Conservation (phyloP, 2,113 vertebrate genomes). For the Stegostoma tigrinum region DNA sequence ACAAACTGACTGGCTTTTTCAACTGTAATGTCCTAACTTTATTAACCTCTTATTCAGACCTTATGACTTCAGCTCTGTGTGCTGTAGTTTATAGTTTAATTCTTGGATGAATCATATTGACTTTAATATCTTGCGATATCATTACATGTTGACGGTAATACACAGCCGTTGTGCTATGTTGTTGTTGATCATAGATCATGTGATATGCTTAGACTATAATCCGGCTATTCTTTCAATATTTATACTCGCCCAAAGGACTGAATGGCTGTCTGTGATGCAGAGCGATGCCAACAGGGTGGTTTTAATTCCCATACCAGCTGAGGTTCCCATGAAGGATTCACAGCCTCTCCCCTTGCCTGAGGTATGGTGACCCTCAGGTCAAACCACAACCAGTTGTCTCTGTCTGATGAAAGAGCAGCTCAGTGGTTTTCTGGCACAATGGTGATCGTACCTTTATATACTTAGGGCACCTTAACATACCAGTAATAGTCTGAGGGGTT, state of each 20-base stretch:
- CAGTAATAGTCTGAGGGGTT: neutral
- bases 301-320: too few species aligned
- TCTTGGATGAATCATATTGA: neutral
- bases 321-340: too few species aligned
- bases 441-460: neutral
- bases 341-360: too few species aligned
- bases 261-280: too few species aligned
- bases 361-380: too few species aligned
- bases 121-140: neutral
- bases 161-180: neutral
- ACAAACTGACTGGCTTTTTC: neutral
- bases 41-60: neutral
- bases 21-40: neutral
- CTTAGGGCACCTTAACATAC: neutral
- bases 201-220: neutral
- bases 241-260: neutral
- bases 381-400: too few species aligned
- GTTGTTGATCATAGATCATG: neutral
- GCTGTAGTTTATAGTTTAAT: neutral
- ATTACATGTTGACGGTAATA: neutral
- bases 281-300: too few species aligned
- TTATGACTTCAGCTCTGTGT: neutral
- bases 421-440: too few species aligned
- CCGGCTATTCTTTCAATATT: neutral
- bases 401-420: too few species aligned